Evolutionary conservation across 1,140 invertebrate genomes (phyloP).

Genomic region (Triops cancriformis): DNA sequence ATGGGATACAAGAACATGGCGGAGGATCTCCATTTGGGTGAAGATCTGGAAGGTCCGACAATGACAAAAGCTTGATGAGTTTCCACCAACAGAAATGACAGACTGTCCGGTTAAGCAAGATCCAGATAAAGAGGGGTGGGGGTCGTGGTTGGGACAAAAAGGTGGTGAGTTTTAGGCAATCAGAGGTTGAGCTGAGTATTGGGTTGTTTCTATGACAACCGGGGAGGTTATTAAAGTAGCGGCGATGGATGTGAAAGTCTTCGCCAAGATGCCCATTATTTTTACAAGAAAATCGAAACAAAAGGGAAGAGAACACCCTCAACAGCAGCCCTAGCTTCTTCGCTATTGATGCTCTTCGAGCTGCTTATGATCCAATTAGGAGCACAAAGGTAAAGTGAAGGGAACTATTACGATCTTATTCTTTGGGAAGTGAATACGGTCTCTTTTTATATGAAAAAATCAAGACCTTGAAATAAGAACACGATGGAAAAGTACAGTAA

Average conservation of each 20-base stretch:
- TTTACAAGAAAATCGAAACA: not conserved
- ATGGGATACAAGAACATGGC: not conserved
- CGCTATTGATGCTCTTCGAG: not conserved
- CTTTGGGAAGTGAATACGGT: no score
- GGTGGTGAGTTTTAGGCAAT: not conserved
- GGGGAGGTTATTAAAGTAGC: not conserved
- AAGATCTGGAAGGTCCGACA: not conserved
- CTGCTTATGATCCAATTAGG: not conserved
- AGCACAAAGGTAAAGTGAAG: not conserved
- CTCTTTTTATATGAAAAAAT: no score
- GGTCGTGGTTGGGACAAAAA: not conserved
- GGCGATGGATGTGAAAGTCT: not conserved
- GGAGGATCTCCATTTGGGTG: not conserved
- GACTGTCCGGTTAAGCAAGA: not conserved
- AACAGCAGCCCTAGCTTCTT: not conserved
- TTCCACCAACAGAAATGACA: not conserved
- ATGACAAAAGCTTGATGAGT: slow-evolving; percentile 1
- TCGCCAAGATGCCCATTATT: not conserved
- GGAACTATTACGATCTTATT: not conserved
- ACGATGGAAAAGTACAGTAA: no score
- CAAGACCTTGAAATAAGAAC: no score
- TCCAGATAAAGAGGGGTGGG: not conserved
- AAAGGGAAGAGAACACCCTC: not conserved
- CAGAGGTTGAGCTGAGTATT: not conserved
- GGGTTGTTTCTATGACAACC: not conserved